These are phyloP conservation scores for Pristionchus exspectatus DNA, from an alignment of 2,888 invertebrate species.

Conservation along the genomic window DNA sequence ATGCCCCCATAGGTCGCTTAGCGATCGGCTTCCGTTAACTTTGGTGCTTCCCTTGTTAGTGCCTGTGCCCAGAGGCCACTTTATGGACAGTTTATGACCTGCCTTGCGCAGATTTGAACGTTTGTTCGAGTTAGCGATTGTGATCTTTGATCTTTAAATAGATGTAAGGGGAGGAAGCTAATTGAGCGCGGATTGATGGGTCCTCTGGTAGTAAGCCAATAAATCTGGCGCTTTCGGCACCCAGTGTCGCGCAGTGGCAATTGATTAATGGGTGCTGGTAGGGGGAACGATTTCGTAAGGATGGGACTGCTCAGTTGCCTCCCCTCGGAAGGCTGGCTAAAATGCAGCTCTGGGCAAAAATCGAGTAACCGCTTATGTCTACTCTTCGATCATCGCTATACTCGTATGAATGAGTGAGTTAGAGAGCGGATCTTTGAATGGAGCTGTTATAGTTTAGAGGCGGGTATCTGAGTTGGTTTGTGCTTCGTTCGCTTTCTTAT, in stretches of 20 bases:
- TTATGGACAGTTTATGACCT: slow-evolving; percentile 34
- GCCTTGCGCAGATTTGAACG: not conserved
- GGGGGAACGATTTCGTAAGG: not conserved
- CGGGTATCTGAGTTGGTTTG: not conserved
- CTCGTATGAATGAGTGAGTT: not conserved
- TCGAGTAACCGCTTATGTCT: too few relatives aligned
- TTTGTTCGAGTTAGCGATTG: not conserved
- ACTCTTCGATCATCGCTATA: too few relatives aligned
- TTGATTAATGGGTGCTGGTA: slow-evolving; percentile 19
- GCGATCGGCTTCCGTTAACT: too few relatives aligned
- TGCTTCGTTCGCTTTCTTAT: not conserved
- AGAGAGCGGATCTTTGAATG: not conserved
- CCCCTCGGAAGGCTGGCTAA: not conserved
- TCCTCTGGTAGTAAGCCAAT: not conserved
- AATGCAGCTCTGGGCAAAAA: too few relatives aligned
- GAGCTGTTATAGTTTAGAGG: not conserved
- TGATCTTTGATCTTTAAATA: not conserved
- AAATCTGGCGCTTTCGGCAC: slow-evolving; percentile 28
- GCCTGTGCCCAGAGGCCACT: not conserved
- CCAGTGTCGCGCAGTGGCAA: not conserved
- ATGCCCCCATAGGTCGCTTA: too few relatives aligned
- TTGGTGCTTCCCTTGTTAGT: too few relatives aligned
- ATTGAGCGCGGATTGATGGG: not conserved
- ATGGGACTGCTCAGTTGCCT: not conserved
- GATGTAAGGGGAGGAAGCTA: not conserved